phyloP scores from a whole-genome alignment of 2,797 vertebrate species.

The Falco biarmicus region DNA sequence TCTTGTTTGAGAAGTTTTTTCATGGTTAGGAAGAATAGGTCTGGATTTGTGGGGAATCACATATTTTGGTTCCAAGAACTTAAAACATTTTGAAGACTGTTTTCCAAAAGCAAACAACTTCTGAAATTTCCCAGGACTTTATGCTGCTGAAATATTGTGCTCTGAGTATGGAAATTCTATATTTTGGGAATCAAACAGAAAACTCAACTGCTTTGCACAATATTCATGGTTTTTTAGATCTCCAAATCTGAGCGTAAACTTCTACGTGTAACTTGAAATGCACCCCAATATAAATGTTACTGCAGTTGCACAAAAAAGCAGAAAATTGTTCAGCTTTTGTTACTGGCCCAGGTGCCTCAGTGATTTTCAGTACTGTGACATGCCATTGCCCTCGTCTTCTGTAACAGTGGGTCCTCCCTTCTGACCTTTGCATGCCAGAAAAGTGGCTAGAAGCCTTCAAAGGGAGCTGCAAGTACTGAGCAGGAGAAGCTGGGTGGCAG shows the following conservation, averaged over 20 bases:
- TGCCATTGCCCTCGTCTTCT: background rate
- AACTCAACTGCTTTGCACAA: background rate
- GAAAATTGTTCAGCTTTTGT: background rate
- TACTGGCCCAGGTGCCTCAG: background rate
- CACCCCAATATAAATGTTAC: background rate
- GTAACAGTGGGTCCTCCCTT: background rate
- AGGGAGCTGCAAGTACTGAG: background rate
- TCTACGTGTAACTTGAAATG: background rate
- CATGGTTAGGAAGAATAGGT: background rate
- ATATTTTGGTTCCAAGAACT: background rate
- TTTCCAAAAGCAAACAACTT: background rate
- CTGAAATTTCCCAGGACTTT: background rate
- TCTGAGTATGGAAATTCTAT: background rate
- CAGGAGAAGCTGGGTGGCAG: background rate
- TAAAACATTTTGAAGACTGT: background rate
- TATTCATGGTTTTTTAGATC: background rate
- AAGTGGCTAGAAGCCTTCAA: background rate
- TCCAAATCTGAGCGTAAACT: background rate
- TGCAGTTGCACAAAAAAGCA: background rate
- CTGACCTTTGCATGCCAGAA: background rate
- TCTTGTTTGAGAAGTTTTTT: background rate
- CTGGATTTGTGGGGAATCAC: background rate
- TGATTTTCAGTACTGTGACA: background rate
- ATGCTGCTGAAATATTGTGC: background rate
- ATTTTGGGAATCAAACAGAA: background rate